Conservation (phyloP, 2,888 invertebrate species). For the Drosophila borborema region DNA sequence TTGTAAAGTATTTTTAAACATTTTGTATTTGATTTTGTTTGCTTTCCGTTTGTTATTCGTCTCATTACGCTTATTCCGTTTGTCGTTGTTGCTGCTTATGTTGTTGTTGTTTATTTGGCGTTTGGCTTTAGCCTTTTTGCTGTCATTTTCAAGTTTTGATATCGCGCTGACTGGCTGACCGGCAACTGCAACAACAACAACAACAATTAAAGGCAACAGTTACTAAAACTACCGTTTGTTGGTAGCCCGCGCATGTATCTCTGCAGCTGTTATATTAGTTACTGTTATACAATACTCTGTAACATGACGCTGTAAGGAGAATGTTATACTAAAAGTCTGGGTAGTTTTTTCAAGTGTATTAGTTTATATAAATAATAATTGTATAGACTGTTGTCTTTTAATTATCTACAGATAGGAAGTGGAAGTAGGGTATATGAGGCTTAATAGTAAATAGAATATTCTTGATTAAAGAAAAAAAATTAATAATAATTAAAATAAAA, state of each 20-base stretch:
- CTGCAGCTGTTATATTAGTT: neutral
- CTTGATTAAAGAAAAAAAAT: no score
- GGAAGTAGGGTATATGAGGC: no score
- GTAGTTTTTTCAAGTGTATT: neutral
- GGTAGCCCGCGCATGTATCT: conserved; percentile 10
- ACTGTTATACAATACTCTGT: conserved; percentile 1
- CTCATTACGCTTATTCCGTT: conserved; percentile 22
- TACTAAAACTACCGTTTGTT: conserved; percentile 19
- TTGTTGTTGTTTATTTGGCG: conserved; percentile 21
- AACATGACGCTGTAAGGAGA: neutral
- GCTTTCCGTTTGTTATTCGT: conserved; percentile 1
- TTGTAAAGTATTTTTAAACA: conserved; percentile 46
- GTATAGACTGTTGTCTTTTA: no score
- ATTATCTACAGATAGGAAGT: no score
- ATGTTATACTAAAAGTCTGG: neutral
- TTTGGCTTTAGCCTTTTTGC: conserved; percentile 18
- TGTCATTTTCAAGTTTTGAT: conserved; percentile 18
- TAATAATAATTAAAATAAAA: no score
- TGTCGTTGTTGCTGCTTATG: conserved; percentile 25
- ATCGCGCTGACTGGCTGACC: conserved; percentile 30
- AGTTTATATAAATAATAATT: neutral
- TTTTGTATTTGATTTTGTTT: neutral
- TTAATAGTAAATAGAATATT: no score
- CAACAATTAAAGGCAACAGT: neutral
- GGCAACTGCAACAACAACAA: conserved; percentile 13